A percentile compares a stretch with the other conserved stretches of the same genome.
Evolutionary conservation across 2,888 invertebrate species (phyloP).

Genomic region (Ptilodon capucinus): DNA sequence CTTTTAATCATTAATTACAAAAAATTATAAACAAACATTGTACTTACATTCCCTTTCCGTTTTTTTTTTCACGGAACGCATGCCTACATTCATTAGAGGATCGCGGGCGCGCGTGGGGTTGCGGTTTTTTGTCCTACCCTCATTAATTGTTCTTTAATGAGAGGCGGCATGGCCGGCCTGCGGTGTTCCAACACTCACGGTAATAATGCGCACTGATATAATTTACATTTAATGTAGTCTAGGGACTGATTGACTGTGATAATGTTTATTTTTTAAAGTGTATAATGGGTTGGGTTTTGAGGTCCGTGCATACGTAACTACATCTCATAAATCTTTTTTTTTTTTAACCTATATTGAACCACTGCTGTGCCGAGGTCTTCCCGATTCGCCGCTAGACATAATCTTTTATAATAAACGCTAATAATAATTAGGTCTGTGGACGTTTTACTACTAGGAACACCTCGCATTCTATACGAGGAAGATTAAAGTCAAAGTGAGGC

Average conservation of each 20-base stretch:
- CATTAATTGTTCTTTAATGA: slow-evolving; percentile 60
- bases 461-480: no score
- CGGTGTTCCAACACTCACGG: slow-evolving; percentile 33
- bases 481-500: no score
- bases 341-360: no score
- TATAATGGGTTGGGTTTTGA: no score
- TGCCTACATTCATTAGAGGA: slow-evolving; percentile 47
- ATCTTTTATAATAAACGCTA: no score
- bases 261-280: neutral
- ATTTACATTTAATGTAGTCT: slow-evolving; percentile 12
- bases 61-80: slow-evolving; percentile 41
- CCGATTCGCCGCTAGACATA: no score
- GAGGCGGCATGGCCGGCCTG: slow-evolving; percentile 23
- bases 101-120: slow-evolving; percentile 12
- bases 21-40: neutral
- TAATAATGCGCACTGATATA: slow-evolving; percentile 33
- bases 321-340: no score
- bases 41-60: neutral
- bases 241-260: slow-evolving; percentile 2
- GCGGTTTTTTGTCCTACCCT: slow-evolving; percentile 47
- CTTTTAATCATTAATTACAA: neutral
- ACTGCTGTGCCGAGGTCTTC: no score
- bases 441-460: no score
- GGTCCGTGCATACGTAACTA: no score
- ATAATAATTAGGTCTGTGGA: no score